Percentiles rank a stretch among this genome's conserved stretches.
Conservation (phyloP, 2,888 invertebrate species). For the Apamea anceps region DNA sequence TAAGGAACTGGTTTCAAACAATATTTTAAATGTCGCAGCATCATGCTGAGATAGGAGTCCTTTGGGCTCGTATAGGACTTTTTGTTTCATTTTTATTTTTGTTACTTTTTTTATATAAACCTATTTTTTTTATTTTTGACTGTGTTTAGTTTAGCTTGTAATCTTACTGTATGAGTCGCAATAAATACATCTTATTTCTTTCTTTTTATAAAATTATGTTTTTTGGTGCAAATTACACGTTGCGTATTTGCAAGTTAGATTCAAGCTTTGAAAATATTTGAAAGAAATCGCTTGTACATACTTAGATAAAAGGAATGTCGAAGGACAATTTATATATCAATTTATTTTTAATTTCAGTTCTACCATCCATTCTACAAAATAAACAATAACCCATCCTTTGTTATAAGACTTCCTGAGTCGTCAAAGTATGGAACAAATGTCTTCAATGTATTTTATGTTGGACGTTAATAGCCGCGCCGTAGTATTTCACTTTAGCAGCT, state of each 20-base stretch:
- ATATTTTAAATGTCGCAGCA: background rate
- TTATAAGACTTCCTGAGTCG: no score
- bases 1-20: background rate
- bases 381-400: background rate
- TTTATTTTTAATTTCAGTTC: background rate
- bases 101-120: no score
- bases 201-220: background rate
- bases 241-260: background rate
- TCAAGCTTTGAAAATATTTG: background rate
- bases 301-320: background rate
- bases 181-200: no score
- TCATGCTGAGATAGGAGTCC: no score
- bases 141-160: no score
- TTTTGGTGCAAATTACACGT: background rate
- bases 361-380: background rate
- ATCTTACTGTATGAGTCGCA: no score
- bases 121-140: no score
- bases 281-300: background rate
- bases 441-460: no score
- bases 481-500: no score
- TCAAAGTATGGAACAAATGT: no score
- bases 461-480: no score
- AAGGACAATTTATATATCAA: background rate
- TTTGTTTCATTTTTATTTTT: no score
- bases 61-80: background rate